phyloP scores from a whole-genome alignment of 2,797 vertebrate genomes.

The Melanotaenia maccullochi region DNA sequence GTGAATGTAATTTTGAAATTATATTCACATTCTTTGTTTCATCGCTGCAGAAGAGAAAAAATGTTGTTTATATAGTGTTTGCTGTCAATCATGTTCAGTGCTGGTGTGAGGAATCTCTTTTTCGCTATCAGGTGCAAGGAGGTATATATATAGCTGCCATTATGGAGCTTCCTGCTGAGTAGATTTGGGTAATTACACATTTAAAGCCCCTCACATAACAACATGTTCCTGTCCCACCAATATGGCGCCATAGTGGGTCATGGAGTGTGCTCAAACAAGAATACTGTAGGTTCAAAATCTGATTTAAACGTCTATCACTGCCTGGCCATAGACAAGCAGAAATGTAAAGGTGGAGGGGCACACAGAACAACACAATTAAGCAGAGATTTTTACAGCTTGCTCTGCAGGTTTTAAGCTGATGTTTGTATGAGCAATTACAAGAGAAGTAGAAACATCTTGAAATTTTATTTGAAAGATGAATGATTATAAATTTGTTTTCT shows the following conservation, averaged over 20 bases:
- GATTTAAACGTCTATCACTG: constrained; percentile 26
- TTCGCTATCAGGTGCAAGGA: constrained; percentile 46
- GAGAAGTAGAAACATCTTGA: constrained; percentile 26
- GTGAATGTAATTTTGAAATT: constrained; percentile 10
- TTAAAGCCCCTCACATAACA: constrained; percentile 61
- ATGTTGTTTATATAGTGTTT: constrained; percentile 23
- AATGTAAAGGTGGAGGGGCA: constrained; percentile 3
- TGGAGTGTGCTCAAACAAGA: constrained; percentile 35
- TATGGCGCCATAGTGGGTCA: constrained; percentile 45
- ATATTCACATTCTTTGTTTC: not conserved
- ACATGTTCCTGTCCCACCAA: constrained; percentile 56
- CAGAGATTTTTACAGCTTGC: not conserved
- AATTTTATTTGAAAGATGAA: constrained; percentile 22
- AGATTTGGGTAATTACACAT: constrained; percentile 73
- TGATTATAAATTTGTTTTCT: constrained; percentile 5
- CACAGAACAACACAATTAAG: no score
- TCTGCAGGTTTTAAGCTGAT: constrained; percentile 25
- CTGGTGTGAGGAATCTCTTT: constrained; percentile 20
- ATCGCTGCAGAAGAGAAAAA: constrained; percentile 1
- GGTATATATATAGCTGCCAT: constrained; percentile 53
- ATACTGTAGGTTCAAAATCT: constrained; percentile 4
- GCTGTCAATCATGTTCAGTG: constrained; percentile 33
- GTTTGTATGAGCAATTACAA: constrained; percentile 46
- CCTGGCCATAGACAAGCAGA: constrained; percentile 14
- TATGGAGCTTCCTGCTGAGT: constrained; percentile 65